Conservation (phyloP, 2,797 vertebrate genomes). For the Xiphorhynchus erythropygius region DNA sequence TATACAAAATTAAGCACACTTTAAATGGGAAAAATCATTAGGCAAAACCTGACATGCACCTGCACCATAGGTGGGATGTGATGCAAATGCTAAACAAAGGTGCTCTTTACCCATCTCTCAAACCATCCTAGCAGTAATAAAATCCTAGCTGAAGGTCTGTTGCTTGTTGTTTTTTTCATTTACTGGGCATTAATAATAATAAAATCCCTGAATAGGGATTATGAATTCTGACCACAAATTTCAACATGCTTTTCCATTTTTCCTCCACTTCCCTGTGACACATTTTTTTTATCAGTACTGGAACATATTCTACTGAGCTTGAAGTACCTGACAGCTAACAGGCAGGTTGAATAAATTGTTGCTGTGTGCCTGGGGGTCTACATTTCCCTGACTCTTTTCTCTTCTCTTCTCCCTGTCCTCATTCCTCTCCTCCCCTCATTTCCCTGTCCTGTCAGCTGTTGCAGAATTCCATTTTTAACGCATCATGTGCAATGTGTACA, state of each 20-base stretch:
- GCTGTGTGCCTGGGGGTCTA: slow-evolving; percentile 6
- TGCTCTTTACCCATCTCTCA: not conserved
- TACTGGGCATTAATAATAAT: not conserved
- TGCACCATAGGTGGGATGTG: not conserved
- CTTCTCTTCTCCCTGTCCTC: not conserved
- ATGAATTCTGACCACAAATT: slow-evolving; percentile 20
- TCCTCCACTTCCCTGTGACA: not conserved
- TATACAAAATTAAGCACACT: not conserved
- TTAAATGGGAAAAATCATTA: not conserved
- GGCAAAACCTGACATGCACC: not conserved
- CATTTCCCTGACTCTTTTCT: slow-evolving; percentile 11
- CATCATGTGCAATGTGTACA: not conserved
- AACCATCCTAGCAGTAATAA: not conserved
- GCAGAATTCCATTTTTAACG: slow-evolving; percentile 18
- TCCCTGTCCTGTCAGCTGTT: slow-evolving; percentile 6
- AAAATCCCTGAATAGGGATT: not conserved
- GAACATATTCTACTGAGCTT: slow-evolving; percentile 25
- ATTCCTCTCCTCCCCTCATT: not conserved
- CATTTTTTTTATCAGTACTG: not conserved
- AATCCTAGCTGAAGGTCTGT: not conserved
- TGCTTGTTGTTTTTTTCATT: not conserved
- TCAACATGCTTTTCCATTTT: not conserved
- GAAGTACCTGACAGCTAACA: slow-evolving; percentile 29
- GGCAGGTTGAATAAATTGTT: slow-evolving; percentile 47
- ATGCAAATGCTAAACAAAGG: not conserved